These are phyloP conservation scores for Drosophila quasianomalipes DNA, from an alignment of 2,888 invertebrate genomes.

Conservation along the genomic window DNA sequence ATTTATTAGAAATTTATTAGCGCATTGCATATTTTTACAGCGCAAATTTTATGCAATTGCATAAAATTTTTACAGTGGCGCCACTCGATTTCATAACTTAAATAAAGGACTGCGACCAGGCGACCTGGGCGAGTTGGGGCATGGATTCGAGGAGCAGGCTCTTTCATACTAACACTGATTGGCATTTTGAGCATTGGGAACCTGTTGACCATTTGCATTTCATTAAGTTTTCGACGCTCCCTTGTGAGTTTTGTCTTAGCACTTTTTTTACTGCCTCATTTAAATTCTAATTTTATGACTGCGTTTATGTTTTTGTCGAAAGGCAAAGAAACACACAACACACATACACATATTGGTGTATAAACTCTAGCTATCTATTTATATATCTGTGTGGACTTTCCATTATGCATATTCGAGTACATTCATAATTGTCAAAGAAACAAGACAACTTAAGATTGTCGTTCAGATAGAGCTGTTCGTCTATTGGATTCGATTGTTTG, in stretches of 20 bases:
- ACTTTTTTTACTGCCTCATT: conserved; percentile 70
- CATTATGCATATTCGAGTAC: conserved; percentile 54
- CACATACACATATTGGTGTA: conserved; percentile 13
- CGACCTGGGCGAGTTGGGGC: neutral
- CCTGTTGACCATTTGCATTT: conserved; percentile 84
- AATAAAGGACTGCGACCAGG: conserved; percentile 4
- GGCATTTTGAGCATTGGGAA: conserved; percentile 63
- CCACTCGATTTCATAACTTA: conserved; percentile 74
- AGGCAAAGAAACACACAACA: conserved; percentile 48
- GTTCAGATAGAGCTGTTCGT: conserved; percentile 18
- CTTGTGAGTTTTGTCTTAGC: conserved; percentile 41
- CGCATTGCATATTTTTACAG: conserved; percentile 55
- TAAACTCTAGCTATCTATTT: conserved; percentile 55
- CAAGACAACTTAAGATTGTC: conserved; percentile 28
- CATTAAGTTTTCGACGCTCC: conserved; percentile 66
- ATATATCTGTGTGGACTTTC: conserved; percentile 50
- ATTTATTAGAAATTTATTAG: conserved; percentile 77
- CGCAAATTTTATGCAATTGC: conserved; percentile 68
- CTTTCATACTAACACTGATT: conserved; percentile 72
- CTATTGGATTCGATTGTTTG: conserved; percentile 29
- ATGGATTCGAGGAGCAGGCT: conserved; percentile 6
- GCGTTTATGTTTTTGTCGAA: conserved; percentile 75
- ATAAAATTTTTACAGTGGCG: conserved; percentile 74
- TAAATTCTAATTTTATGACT: conserved; percentile 80
- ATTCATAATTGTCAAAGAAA: conserved; percentile 59